Base-by-base conservation (phyloP, 1,140 invertebrate genomes). In the Cepaea nemoralis region DNA sequence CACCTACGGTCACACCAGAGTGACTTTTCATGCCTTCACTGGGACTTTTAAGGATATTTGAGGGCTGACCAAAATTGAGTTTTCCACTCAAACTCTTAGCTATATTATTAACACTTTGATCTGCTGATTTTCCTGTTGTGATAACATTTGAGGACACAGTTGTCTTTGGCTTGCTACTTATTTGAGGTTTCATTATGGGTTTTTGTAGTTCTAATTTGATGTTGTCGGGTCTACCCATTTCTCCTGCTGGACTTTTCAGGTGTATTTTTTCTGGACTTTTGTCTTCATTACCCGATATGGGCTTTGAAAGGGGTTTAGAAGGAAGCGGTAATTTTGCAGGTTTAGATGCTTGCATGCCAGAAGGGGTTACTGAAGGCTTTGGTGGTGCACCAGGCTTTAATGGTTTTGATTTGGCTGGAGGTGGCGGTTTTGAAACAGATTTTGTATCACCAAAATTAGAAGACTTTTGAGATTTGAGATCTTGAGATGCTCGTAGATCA, bases 51-150 rank as follows among this genome's bases (percentile, higher is more conserved):
- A 2, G 39, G 3, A 5, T 24, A 37, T 40, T 71, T 1, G 77
- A 66, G 19, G 22, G 69, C 55, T 78, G 59, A 50, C 63, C 69
- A 80, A 80, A 73, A n/a, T 73, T 80, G 8, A 80, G 69, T 59
- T 80, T 80, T 31, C 67, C n/a, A 33, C 69, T 73, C 14, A 80
- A 63, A 73, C 35, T 73, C 37, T 59, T 80, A 35, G 69, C 78
- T 33, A 80, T n/a, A n/a, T 31, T 80, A 48, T 39, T 71, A 1
- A 80, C 69, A 45, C 31, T 59, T 67, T 70, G 67, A 40, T 70
- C 69, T 42, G 22, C 35, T 24, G 69, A 8, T 70, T 70, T 71
- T 35, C 69, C 37, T 12, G 67, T n/a, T 12, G 67, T 6, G 24
- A 69, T 69, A 24, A 24, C 24, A 27, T 35, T 14, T 71, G 37